Base-by-base conservation (phyloP, 2,113 vertebrate genomes). In the Strigops habroptila region DNA sequence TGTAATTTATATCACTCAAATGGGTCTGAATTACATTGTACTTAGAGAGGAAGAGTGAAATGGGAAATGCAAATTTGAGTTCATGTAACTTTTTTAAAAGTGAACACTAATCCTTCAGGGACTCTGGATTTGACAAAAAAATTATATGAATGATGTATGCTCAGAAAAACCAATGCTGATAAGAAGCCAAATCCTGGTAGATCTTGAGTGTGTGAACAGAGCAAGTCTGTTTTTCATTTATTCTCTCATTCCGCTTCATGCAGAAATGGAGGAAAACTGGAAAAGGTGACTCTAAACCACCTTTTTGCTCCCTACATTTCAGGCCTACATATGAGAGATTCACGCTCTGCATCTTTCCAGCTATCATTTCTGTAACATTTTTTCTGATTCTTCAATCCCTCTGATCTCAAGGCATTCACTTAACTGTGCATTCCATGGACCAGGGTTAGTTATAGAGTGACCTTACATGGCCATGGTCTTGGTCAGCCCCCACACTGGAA, bases 1-100 rank as follows among this genome's bases (percentile, higher is more conserved):
- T 91, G 68, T 64, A 96, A 91, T 96, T 94, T 92, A 78, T 96
- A 95, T 97, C 41, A 94, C 52, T 83, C 62, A 94, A 64, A 92
- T 79, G 22, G 18, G n/a, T 78, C 91, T 80, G 88, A 79, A 92
- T 95, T 89, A 86, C 46, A 30, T 74, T 90, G 21, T 88, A 88
- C 41, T 94, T 84, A 86, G 35, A 91, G 25, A 93, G 49, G 78
- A 48, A 87, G 37, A 70, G 21, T 81, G 51, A 93, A 91, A 95
- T 43, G 55, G 28, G 35, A 96, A 95, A 97, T 88, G 91, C 46
- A 92, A 65, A 97, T 89, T 51, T 90, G 64, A 90, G 81, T 73
- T 94, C 82, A 79, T 64, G 8, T 76, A 82, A 85, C 63, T 95
- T 96, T 95, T 92, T 88, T 14, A 35, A 64, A 97, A 92, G 83